These are phyloP conservation scores for Stenodema calcarata DNA, from an alignment of 2,888 invertebrate species.

Conservation along the genomic window DNA sequence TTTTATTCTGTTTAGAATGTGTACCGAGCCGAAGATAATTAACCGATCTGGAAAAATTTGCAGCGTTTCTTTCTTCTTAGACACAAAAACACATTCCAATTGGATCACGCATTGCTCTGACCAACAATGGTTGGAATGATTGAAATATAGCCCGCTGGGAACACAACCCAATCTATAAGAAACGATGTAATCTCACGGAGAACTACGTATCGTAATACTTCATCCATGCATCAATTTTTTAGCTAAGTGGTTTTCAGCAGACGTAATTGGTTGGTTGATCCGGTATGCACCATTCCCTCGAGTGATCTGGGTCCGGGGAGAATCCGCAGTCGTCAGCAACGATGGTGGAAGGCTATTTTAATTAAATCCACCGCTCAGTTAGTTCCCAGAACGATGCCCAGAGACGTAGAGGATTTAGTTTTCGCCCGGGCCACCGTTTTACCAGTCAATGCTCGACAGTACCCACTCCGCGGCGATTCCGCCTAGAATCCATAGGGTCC, in stretches of 20 bases:
- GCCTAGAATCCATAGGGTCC: neutral
- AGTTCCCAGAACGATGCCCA: neutral
- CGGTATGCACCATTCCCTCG: neutral
- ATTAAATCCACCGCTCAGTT: neutral
- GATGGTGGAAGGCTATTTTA: neutral
- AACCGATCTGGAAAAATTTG: too few species aligned
- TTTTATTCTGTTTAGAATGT: too few species aligned
- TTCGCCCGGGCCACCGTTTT: neutral
- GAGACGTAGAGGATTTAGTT: neutral
- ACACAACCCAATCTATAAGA: too few species aligned
- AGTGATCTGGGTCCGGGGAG: neutral
- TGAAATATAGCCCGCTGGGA: too few species aligned
- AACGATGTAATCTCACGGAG: too few species aligned
- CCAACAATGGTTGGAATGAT: too few species aligned
- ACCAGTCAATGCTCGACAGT: neutral
- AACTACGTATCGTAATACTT: too few species aligned
- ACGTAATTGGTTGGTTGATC: neutral
- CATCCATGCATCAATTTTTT: too few species aligned
- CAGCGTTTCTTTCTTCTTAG: too few species aligned
- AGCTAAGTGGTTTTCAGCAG: neutral
- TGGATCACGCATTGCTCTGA: too few species aligned
- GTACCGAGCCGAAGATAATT: too few species aligned
- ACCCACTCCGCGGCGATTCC: neutral
- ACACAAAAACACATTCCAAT: too few species aligned
- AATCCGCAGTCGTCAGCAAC: constrained; percentile 1